phyloP scores from a whole-genome alignment of 1,140 invertebrate genomes.

The Parasteatoda tepidariorum region DNA sequence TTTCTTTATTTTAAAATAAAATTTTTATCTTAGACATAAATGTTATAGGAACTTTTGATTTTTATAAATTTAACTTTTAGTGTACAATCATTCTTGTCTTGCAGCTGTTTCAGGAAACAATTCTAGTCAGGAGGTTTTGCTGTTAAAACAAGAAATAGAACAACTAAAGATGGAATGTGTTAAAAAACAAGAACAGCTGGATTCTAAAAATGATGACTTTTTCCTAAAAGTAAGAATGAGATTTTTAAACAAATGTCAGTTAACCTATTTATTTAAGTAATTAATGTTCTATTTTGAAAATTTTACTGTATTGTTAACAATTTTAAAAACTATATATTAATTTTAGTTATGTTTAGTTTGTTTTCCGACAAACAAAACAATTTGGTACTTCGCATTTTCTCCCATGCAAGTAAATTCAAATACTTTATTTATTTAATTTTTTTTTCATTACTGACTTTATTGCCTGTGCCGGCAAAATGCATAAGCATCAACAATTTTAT shows the following conservation, averaged over 20 bases:
- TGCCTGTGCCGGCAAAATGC: too few species aligned
- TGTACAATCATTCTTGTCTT: neutral
- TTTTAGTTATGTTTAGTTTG: neutral
- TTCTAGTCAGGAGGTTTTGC: slow-evolving; percentile 51
- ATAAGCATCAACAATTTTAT: too few species aligned
- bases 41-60: too few species aligned
- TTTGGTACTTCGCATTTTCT: neutral
- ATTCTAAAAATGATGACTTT: slow-evolving; percentile 56
- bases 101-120: slow-evolving; percentile 53
- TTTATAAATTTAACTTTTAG: too few species aligned
- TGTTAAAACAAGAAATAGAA: slow-evolving; percentile 54
- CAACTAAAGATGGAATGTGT: slow-evolving; percentile 27
- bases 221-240: slow-evolving; percentile 30
- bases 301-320: neutral
- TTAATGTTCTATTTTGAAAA: neutral
- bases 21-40: too few species aligned
- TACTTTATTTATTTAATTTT: too few species aligned
- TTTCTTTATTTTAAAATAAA: too few species aligned
- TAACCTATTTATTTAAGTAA: neutral
- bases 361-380: neutral
- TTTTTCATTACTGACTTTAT: too few species aligned
- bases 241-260: neutral
- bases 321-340: neutral
- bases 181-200: slow-evolving; percentile 61
- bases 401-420: too few species aligned